These are phyloP conservation scores for Channa maculata DNA, from an alignment of 2,113 vertebrate species.

Conservation along the genomic window DNA sequence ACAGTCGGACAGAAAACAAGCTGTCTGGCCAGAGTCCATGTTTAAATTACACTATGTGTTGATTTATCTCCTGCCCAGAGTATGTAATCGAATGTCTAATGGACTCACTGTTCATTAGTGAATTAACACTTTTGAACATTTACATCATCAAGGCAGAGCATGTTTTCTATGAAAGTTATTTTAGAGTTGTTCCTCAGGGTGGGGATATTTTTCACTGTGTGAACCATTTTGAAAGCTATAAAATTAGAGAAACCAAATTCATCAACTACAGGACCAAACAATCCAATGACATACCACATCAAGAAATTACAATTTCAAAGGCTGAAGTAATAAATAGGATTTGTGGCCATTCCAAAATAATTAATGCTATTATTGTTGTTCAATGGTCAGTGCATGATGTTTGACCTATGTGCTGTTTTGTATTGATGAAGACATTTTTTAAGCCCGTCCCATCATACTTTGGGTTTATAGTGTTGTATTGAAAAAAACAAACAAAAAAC, in stretches of 20 bases:
- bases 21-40: slow-evolving; percentile 61
- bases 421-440: background rate
- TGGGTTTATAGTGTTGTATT: background rate
- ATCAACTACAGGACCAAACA: slow-evolving; percentile 37
- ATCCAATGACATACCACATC: background rate
- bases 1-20: slow-evolving; percentile 79
- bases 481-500: too few relatives aligned
- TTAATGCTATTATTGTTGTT: too few relatives aligned
- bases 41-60: slow-evolving; percentile 75
- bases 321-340: too few relatives aligned
- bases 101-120: slow-evolving; percentile 80
- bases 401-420: background rate
- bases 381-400: background rate
- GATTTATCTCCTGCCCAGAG: slow-evolving; percentile 76
- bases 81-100: slow-evolving; percentile 77
- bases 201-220: slow-evolving; percentile 57
- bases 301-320: too few relatives aligned
- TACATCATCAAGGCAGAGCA: slow-evolving; percentile 61
- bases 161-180: slow-evolving; percentile 65
- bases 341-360: too few relatives aligned
- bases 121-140: slow-evolving; percentile 75
- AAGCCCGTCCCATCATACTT: background rate
- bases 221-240: slow-evolving; percentile 51
- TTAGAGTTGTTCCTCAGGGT: slow-evolving; percentile 55
- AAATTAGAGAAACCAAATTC: slow-evolving; percentile 26